These are phyloP conservation scores for Puffinus mauretanicus DNA, from an alignment of 2,113 vertebrate genomes.

Conservation along the genomic window DNA sequence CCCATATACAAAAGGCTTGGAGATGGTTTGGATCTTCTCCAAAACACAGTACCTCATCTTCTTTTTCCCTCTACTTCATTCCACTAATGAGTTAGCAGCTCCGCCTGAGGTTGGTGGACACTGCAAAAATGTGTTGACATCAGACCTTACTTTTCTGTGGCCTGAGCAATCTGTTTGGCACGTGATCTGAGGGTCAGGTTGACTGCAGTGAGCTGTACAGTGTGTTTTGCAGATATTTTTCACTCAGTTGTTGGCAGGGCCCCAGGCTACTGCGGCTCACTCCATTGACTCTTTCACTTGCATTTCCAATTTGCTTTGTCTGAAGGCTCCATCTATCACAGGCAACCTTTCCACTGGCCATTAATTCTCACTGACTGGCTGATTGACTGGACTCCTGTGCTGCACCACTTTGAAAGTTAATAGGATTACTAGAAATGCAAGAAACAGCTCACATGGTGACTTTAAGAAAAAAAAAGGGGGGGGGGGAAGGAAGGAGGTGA, in stretches of 20 bases:
- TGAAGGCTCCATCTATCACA: conserved; percentile 24
- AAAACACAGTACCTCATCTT: not conserved
- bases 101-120: not conserved
- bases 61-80: not conserved
- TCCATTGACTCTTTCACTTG: conserved; percentile 2
- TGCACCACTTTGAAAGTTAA: not conserved
- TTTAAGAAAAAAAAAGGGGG: not conserved
- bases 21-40: not conserved
- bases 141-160: not conserved
- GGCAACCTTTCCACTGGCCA: not conserved
- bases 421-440: not conserved
- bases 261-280: not conserved
- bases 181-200: not conserved
- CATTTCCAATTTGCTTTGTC: conserved; percentile 28
- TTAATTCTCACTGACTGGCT: conserved; percentile 5
- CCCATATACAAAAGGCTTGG: not conserved
- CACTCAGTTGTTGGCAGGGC: not conserved
- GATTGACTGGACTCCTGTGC: not conserved
- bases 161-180: not conserved
- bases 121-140: not conserved
- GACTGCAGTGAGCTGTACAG: not conserved
- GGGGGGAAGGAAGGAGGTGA: not conserved
- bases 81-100: not conserved
- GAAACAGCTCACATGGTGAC: not conserved
- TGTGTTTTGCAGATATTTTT: conserved; percentile 21